Evolutionary conservation across 2,888 invertebrate genomes (phyloP), one percentile per base, ranked within the genome.

Genomic region (Drosophila affinis): DNA sequence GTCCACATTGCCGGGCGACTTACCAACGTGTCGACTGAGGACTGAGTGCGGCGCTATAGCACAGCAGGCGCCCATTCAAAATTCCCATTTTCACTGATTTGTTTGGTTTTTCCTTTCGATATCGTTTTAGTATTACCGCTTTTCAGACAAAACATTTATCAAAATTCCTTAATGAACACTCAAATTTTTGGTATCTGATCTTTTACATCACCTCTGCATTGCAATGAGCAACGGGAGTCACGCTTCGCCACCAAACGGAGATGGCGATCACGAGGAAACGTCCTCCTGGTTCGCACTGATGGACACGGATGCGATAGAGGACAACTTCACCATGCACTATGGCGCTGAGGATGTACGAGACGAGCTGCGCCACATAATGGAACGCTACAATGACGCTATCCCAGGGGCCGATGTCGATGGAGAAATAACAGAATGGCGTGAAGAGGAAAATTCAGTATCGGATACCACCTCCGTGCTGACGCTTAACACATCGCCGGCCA

Each of bases 341-440:
- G 55, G 55, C 14, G 55, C 55, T 7, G 44, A 45, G 24, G 55
- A 55, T 24, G 44, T 55, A n/a, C 45, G 39, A 9, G 55, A 55
- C n/a, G 55, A 55, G 39, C n/a, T 55, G 39, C 55, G 55, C n/a
- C 45, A 21, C 24, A 55, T 55, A 5, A 55, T 55, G 55, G 24
- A 14, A 27, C 55, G 39, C 18, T 18, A 55, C n/a, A 55, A 24
- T 55, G 12, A n/a, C 1, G 32, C 52, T 3, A 5, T 21, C 3
- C 17, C 34, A 2, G 54, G 9, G 0, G 21, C 44, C 10, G 7
- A 14, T 7, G 17, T 3, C 39, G n/a, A 27, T 27, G 39, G 14
- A 14, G 2, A 14, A 14, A 14, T 14, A 7, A 14, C 14, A 2
- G 2, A 6, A 14, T 39, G 39, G 39, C 39, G 14, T n/a, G 39